Base-by-base conservation (phyloP, 2,888 invertebrate genomes). In the Neoascia interrupta region DNA sequence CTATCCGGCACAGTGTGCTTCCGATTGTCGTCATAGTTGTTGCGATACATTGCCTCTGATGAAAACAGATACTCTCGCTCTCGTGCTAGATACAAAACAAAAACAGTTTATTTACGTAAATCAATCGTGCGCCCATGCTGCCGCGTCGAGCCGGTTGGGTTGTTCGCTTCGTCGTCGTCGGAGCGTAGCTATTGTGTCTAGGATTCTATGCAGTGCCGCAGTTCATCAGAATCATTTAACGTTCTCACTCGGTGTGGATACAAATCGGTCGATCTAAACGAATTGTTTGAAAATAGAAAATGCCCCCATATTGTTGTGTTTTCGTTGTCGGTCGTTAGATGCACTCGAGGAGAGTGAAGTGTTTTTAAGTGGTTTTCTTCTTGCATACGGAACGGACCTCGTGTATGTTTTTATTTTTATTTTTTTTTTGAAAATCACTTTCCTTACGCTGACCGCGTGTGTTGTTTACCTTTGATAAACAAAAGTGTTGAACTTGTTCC, bases 21-120 rank as follows among this genome's bases (percentile, higher is more conserved):
- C 49, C 73, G 61, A 56, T 51, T 73, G 66, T 73, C 61, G 73
- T 79, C 79, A 79, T 61, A 54, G 73, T 70, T 61, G 61, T 61
- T 61, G 60, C 73, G 54, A 73, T 68, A 64, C 47, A 69, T 23
- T 51, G 23, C 26, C 41, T 36, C 19, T 2, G 28, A 34, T 6
- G n/a, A 37, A 45, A 18, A 18, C 16, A 31, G 47, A 56, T 37
- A 53, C 51, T 53, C 19, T 37, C 21, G 51, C 58, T 54, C 21
- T 49, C 13, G 39, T 70, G 51, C 63, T 39, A 39, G 73, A 79
- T 79, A 68, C 64, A 54, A 47, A 60, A 60, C 31, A 58, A n/a
- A n/a, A n/a, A 68, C 61, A 76, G 60, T 66, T 72, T 47, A 60
- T 64, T 72, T 76, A 76, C 64, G 76, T 72, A 72, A 76, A 66